Evolutionary conservation across 2,888 invertebrate genomes (phyloP).

Genomic region (Megalurothrips usitatus): DNA sequence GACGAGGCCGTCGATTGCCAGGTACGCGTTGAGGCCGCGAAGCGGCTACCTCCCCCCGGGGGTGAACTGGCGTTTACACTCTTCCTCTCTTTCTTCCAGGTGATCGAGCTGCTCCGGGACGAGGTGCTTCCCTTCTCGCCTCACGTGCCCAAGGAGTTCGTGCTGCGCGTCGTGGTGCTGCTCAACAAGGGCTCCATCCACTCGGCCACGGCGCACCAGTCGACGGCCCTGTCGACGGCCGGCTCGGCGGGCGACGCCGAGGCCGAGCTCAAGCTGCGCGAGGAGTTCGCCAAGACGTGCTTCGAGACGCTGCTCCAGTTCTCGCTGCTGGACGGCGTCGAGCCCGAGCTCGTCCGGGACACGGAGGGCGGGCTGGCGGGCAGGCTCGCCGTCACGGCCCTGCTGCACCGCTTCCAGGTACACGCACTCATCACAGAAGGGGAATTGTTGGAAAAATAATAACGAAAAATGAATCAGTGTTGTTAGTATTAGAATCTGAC

Average conservation of each 20-base stretch:
- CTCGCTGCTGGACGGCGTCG: conserved; percentile 73
- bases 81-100: conserved; percentile 41
- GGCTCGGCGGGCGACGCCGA: conserved; percentile 30
- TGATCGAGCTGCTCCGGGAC: conserved; percentile 74
- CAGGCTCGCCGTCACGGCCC: conserved; percentile 82
- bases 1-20: conserved; percentile 80
- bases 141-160: conserved; percentile 74
- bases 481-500: neutral
- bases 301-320: conserved; percentile 94
- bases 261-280: conserved; percentile 61
- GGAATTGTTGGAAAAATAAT: neutral
- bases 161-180: conserved; percentile 74
- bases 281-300: conserved; percentile 94
- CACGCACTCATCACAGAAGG: neutral
- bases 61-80: too few relatives aligned
- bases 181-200: conserved; percentile 82
- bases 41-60: too few relatives aligned
- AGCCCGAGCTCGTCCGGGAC: conserved; percentile 44
- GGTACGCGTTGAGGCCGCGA: conserved; percentile 35
- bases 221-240: neutral
- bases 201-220: conserved; percentile 56
- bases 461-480: neutral
- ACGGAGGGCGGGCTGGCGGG: conserved; percentile 60
- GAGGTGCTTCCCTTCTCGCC: conserved; percentile 77
- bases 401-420: conserved; percentile 79